Percentiles rank a stretch among this genome's conserved stretches.
Conservation (phyloP, 1,140 invertebrate genomes). For the Zaprionus taronus region DNA sequence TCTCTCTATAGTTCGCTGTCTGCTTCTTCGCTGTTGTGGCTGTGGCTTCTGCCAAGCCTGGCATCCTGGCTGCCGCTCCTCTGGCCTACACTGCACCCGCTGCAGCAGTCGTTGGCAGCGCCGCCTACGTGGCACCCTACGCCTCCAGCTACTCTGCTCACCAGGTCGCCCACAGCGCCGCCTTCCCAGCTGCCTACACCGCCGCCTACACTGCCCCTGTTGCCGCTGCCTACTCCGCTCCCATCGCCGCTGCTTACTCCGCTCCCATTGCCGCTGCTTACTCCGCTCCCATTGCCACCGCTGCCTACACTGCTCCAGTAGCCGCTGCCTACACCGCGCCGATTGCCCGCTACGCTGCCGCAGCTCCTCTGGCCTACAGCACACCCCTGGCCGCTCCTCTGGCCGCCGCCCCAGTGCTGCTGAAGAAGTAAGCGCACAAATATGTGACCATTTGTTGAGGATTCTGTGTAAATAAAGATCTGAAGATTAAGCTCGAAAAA, state of each 20-base stretch:
- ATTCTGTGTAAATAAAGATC: slow-evolving; percentile 67
- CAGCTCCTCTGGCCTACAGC: slow-evolving; percentile 49
- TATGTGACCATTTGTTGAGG: slow-evolving; percentile 43
- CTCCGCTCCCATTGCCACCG: slow-evolving; percentile 43
- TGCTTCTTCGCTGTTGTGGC: slow-evolving; percentile 78
- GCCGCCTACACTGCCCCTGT: slow-evolving; percentile 47
- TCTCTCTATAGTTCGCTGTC: slow-evolving; percentile 61
- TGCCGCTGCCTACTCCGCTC: slow-evolving; percentile 30
- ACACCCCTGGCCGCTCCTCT: slow-evolving; percentile 63
- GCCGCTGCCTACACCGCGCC: slow-evolving; percentile 53
- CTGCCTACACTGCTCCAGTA: slow-evolving; percentile 55
- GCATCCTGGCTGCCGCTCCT: slow-evolving; percentile 69
- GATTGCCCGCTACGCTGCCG: slow-evolving; percentile 68
- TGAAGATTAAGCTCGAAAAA: slow-evolving; percentile 28
- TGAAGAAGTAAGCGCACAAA: slow-evolving; percentile 61
- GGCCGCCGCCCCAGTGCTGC: slow-evolving; percentile 64
- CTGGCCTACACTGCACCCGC: slow-evolving; percentile 84
- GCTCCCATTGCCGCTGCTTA: slow-evolving; percentile 69
- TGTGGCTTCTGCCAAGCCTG: slow-evolving; percentile 70
- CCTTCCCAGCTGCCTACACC: slow-evolving; percentile 70
- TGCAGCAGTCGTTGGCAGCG: slow-evolving; percentile 65
- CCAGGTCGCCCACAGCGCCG: slow-evolving; percentile 60
- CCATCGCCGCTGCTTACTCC: slow-evolving; percentile 60
- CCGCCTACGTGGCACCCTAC: slow-evolving; percentile 85
- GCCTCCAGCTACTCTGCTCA: slow-evolving; percentile 69